Evolutionary conservation across 2,888 invertebrate genomes (phyloP).

Genomic region (Cactoblastis cactorum): DNA sequence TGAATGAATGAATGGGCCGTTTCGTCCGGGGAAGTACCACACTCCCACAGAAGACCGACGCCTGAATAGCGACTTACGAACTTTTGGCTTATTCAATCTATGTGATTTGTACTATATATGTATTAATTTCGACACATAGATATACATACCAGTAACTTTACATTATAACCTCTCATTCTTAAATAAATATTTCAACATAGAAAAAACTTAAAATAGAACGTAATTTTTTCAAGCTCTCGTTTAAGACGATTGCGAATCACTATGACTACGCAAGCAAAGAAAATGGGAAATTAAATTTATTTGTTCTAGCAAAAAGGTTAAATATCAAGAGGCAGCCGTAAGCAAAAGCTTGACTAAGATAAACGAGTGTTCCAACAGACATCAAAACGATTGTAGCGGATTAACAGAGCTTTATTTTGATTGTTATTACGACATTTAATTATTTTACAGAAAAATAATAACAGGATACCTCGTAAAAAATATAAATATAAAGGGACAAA

Average conservation of each 20-base stretch:
- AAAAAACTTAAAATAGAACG: background rate
- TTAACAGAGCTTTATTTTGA: constrained; percentile 16
- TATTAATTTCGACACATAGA: no score
- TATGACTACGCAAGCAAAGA: background rate
- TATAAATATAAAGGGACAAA: no score
- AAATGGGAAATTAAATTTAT: constrained; percentile 9
- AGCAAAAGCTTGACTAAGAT: constrained; percentile 27
- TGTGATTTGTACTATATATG: no score
- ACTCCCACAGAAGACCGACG: no score
- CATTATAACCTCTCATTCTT: no score
- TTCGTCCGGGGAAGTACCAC: no score
- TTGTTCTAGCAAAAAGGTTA: background rate
- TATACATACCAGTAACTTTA: no score
- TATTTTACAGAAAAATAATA: background rate
- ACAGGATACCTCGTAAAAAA: no score
- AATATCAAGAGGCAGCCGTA: constrained; percentile 4
- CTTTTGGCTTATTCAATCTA: no score
- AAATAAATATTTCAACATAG: no score
- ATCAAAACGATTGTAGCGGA: constrained; percentile 20
- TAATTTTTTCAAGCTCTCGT: background rate
- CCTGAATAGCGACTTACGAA: no score
- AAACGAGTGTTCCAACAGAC: constrained; percentile 26
- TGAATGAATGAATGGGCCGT: no score
- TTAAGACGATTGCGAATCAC: background rate
- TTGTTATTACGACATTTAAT: constrained; percentile 3